Evolutionary conservation across 2,113 vertebrate species (phyloP).

Genomic region (Saccopteryx leptura): DNA sequence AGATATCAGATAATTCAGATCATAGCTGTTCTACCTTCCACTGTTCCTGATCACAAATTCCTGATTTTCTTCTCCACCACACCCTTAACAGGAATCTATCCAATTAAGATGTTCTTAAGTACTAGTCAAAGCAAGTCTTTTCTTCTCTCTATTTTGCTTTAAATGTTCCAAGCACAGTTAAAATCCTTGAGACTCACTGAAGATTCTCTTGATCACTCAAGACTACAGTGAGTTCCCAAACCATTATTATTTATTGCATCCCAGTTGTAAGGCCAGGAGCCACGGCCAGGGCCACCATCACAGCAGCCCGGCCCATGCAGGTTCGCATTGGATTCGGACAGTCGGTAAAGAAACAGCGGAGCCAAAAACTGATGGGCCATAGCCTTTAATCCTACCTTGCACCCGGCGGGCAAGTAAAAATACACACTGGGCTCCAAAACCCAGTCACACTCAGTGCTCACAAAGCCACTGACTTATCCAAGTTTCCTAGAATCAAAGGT

Average conservation of each 20-base stretch:
- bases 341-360: too few relatives aligned
- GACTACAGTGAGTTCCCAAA: neutral
- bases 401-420: too few relatives aligned
- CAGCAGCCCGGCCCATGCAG: too few relatives aligned
- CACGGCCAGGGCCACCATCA: too few relatives aligned
- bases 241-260: neutral
- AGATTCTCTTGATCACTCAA: neutral
- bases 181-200: neutral
- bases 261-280: too few relatives aligned
- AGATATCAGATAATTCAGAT: neutral
- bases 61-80: conserved; percentile 30
- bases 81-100: neutral
- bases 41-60: neutral
- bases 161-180: neutral
- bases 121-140: neutral
- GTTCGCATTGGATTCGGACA: too few relatives aligned
- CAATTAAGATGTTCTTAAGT: neutral
- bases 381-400: too few relatives aligned
- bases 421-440: too few relatives aligned
- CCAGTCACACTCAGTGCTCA: too few relatives aligned
- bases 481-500: too few relatives aligned
- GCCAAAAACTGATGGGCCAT: too few relatives aligned
- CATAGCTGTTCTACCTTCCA: neutral
- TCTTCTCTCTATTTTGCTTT: conserved; percentile 7
- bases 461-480: too few relatives aligned